phyloP scores from a whole-genome alignment of 2,888 invertebrate species.

The Dryococelus australis region DNA sequence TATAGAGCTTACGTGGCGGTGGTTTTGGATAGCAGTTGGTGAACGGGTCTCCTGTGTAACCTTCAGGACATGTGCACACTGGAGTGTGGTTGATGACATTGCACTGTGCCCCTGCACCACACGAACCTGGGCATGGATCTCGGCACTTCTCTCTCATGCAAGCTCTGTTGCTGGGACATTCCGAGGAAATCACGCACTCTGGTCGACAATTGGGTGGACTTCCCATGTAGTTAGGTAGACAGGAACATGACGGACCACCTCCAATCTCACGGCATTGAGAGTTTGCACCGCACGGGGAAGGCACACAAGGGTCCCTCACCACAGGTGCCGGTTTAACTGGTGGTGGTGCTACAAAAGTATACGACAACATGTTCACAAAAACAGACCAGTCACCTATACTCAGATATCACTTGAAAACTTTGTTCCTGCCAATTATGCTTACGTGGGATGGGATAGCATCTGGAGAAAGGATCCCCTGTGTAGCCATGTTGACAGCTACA shows the following conservation, averaged over 20 bases:
- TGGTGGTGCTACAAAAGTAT: neutral
- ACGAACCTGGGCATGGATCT: no score
- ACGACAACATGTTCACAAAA: no score
- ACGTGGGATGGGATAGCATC: slow-evolving; percentile 66
- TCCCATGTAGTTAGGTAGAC: slow-evolving; percentile 53
- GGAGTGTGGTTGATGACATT: no score
- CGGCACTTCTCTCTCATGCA: no score
- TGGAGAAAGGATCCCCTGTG: slow-evolving; percentile 80
- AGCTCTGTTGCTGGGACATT: no score
- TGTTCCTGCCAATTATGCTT: slow-evolving; percentile 43
- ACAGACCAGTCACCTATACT: no score
- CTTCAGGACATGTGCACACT: no score
- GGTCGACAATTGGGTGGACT: slow-evolving; percentile 46
- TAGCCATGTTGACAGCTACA: slow-evolving; percentile 75
- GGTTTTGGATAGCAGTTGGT: slow-evolving; percentile 56
- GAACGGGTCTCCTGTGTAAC: no score
- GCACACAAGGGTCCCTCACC: slow-evolving; percentile 55
- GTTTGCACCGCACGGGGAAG: slow-evolving; percentile 69
- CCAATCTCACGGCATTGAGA: slow-evolving; percentile 70
- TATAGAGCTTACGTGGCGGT: slow-evolving; percentile 31
- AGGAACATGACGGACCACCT: slow-evolving; percentile 61
- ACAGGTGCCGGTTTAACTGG: slow-evolving; percentile 50
- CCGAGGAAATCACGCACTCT: no score
- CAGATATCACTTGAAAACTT: no score
- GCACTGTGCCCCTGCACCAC: no score